Base-by-base conservation (phyloP, 2,888 invertebrate species). In the Acheta domesticus region DNA sequence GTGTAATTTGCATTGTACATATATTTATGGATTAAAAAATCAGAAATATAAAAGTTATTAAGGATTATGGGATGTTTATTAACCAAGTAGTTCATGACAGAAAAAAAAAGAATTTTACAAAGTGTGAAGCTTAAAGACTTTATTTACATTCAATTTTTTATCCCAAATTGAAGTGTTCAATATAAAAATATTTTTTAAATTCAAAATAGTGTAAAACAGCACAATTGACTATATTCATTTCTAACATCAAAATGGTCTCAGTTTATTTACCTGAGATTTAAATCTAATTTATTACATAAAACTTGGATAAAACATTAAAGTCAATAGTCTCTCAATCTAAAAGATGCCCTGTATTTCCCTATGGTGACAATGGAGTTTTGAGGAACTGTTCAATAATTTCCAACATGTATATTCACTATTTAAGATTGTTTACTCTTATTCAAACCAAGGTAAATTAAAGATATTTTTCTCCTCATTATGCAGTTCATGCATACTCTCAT, bases 191-290 rank as follows among this genome's bases (percentile, higher is more conserved):
- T 62, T 19, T 62, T 62, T 62, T n/a, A 62, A 19, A 19, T n/a
- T 62, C n/a, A 62, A 62, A 62, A 62, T 62, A 62, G 62, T 62
- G n/a, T 62, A 62, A 62, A 62, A 62, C 62, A 62, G 36, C 36
- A 36, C 14, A 62, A n/a, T 62, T n/a, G n/a, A 62, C 62, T 62
- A 62, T 14, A n/a, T 62, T 19, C 62, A 14, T 16, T 62, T 62
- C 62, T 62, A 62, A 62, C 62, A 62, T 62, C n/a, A 14, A 62
- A 62, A 36, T 36, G 36, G 36, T 36, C 62, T 19, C n/a, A 19
- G n/a, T n/a, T 62, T 19, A 19, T n/a, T 14, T 62, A 62, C 62
- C n/a, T 62, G 62, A 19, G 62, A 62, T 14, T 62, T 62, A 62
- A 62, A 19, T 62, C 62, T 62, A 62, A 62, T 19, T 62, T 36